A percentile compares a stretch with the other conserved stretches of the same genome.
Conservation (phyloP, 2,888 invertebrate species). For the Cosmopolites sordidus region DNA sequence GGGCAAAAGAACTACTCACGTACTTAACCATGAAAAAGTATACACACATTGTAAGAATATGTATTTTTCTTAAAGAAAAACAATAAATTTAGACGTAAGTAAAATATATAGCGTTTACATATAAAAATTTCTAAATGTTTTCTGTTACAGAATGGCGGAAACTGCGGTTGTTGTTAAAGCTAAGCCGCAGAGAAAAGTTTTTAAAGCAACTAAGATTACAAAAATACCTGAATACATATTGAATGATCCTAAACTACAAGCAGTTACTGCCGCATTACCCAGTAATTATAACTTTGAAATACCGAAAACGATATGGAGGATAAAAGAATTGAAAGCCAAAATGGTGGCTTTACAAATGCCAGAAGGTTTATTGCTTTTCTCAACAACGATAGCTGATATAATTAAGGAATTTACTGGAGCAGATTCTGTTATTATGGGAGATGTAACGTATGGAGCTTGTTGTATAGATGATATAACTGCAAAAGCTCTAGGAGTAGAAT, state of each 20-base stretch:
- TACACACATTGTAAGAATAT: constrained; percentile 2
- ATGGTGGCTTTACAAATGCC: constrained; percentile 95
- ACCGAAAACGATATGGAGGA: constrained; percentile 96
- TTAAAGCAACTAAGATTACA: constrained; percentile 69
- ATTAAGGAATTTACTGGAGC: constrained; percentile 79
- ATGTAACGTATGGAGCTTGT: constrained; percentile 99
- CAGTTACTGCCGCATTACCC: constrained; percentile 74
- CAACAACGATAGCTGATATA: constrained; percentile 90
- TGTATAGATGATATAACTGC: constrained; percentile 98
- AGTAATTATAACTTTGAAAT: constrained; percentile 97
- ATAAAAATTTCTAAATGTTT: not conserved
- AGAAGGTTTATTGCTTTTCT: constrained; percentile 89
- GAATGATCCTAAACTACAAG: constrained; percentile 67
- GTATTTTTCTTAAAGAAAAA: not conserved
- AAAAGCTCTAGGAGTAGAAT: constrained; percentile 79
- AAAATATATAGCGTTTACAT: not conserved
- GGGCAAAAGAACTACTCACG: constrained; percentile 25
- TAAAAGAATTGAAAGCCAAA: constrained; percentile 75
- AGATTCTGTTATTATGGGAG: constrained; percentile 95
- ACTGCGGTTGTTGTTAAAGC: constrained; percentile 67
- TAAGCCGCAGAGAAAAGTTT: constrained; percentile 74
- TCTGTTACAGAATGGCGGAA: constrained; percentile 29
- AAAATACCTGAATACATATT: constrained; percentile 78
- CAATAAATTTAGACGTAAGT: not conserved
- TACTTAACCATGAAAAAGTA: constrained; percentile 19